These are phyloP conservation scores for Sinocyclocheilus rhinocerous DNA, from an alignment of 2,113 vertebrate species.

Conservation along the genomic window DNA sequence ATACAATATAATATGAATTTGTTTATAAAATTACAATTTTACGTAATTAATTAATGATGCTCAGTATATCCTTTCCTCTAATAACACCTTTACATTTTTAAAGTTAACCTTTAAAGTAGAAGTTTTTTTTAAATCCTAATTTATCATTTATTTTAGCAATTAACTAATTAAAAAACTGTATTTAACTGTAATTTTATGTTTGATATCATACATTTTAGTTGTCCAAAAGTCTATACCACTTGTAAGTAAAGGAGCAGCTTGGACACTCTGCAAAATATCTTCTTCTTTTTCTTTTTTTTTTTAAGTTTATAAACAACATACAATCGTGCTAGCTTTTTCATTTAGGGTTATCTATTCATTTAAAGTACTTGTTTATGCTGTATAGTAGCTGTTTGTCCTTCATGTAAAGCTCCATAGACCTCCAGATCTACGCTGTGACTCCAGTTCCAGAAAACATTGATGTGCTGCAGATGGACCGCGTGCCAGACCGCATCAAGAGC, in stretches of 20 bases:
- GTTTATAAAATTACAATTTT: too few relatives aligned
- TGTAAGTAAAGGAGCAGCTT: too few relatives aligned
- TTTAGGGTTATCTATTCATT: background rate
- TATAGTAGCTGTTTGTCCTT: conserved; percentile 54
- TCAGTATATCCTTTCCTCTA: too few relatives aligned
- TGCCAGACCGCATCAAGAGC: conserved; percentile 96
- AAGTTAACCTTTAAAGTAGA: too few relatives aligned
- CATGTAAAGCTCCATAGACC: conserved; percentile 66
- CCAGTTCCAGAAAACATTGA: conserved; percentile 88
- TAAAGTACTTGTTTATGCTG: background rate
- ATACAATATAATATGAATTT: too few relatives aligned
- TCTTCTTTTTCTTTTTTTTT: too few relatives aligned
- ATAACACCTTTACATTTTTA: too few relatives aligned
- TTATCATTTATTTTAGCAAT: background rate
- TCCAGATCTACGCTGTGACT: conserved; percentile 92
- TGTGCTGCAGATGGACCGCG: conserved; percentile 92
- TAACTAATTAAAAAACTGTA: too few relatives aligned
- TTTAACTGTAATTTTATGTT: background rate
- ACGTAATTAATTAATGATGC: too few relatives aligned
- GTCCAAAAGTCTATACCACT: background rate
- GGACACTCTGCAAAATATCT: too few relatives aligned
- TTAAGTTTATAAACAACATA: background rate
- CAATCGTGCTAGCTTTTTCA: background rate
- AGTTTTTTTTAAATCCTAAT: too few relatives aligned
- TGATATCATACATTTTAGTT: background rate